These are phyloP conservation scores for Castor canadensis DNA, from an alignment of 2,113 vertebrate genomes.

Conservation along the genomic window DNA sequence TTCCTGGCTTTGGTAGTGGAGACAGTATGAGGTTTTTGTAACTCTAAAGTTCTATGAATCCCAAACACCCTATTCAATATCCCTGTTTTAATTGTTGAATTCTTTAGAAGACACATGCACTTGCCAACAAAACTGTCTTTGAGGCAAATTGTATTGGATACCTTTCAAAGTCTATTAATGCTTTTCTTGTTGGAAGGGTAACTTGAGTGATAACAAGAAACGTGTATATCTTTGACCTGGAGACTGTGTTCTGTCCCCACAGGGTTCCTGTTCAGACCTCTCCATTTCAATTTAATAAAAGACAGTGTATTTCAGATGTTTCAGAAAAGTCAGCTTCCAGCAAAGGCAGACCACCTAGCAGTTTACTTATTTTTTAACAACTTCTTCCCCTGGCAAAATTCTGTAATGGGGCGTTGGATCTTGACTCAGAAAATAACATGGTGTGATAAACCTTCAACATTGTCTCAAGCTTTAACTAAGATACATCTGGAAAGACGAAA, in stretches of 20 bases:
- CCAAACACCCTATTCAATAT: neutral
- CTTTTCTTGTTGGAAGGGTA: neutral
- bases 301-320: conserved; percentile 40
- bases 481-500: neutral
- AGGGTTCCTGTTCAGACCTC: neutral
- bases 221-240: neutral
- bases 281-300: conserved; percentile 55
- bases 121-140: conserved; percentile 40
- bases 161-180: conserved; percentile 29
- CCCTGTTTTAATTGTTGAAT: conserved; percentile 22
- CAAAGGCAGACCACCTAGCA: conserved; percentile 2
- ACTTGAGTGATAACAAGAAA: neutral
- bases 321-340: neutral
- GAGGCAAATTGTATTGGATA: neutral
- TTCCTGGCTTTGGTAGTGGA: neutral
- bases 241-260: neutral
- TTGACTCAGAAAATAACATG: neutral
- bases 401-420: conserved; percentile 5
- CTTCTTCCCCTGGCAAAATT: conserved; percentile 44
- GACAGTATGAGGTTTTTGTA: neutral
- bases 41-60: neutral
- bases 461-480: neutral
- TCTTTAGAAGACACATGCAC: neutral
- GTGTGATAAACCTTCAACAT: neutral
- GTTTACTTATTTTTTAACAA: conserved; percentile 21